Evolutionary conservation across 1,140 invertebrate genomes (phyloP).

Genomic region (Nasonia vitripennis): DNA sequence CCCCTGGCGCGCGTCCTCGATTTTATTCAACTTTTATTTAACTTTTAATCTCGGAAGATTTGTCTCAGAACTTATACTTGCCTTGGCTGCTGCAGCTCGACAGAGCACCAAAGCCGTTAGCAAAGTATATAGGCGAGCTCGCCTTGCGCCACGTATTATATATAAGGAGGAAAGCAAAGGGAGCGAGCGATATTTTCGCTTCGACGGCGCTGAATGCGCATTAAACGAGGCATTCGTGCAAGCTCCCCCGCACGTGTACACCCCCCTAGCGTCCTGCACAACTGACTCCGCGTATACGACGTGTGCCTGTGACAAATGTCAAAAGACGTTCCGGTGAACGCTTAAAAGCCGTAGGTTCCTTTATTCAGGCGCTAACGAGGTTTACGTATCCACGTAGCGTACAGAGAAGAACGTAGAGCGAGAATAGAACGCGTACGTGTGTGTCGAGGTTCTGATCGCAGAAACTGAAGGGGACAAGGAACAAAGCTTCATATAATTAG

Average conservation of each 20-base stretch:
- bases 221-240: constrained; percentile 23
- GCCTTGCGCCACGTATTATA: background rate
- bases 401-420: too few species aligned
- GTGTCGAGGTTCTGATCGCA: background rate
- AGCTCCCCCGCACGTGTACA: background rate
- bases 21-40: background rate
- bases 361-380: too few species aligned
- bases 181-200: constrained; percentile 33
- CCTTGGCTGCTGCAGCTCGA: too few species aligned
- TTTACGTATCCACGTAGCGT: too few species aligned
- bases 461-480: background rate
- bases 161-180: background rate
- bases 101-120: background rate
- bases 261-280: too few species aligned
- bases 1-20: too few species aligned
- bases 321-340: too few species aligned
- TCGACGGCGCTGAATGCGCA: constrained; percentile 30
- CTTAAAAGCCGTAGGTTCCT: too few species aligned
- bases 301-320: too few species aligned
- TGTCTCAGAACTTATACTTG: background rate
- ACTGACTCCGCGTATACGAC: too few species aligned
- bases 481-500: background rate
- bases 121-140: background rate
- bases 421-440: too few species aligned
- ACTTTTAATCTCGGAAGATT: constrained; percentile 5